phyloP scores from a whole-genome alignment of 2,797 vertebrate genomes.

The Etheostoma nigrum region DNA sequence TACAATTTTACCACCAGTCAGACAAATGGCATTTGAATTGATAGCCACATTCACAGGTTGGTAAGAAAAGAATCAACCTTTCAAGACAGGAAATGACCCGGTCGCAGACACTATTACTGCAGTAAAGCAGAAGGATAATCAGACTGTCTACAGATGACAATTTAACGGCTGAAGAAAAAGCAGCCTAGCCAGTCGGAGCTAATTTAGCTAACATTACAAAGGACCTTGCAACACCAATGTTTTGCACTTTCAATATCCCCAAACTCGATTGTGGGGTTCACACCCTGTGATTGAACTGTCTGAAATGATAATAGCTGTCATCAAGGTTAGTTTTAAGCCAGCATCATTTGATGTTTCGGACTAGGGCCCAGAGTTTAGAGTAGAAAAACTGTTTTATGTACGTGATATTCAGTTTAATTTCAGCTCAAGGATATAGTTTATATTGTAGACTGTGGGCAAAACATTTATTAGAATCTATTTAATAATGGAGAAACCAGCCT shows the following conservation, averaged over 20 bases:
- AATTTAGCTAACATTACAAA: conserved; percentile 44
- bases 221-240: conserved; percentile 40
- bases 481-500: conserved; percentile 8
- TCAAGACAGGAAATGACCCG: conserved; percentile 61
- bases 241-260: conserved; percentile 23
- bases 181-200: conserved; percentile 48
- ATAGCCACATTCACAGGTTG: conserved; percentile 32
- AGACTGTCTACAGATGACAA: conserved; percentile 67
- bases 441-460: background rate
- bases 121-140: conserved; percentile 67
- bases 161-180: conserved; percentile 60
- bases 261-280: conserved; percentile 14
- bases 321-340: conserved; percentile 38
- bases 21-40: conserved; percentile 56
- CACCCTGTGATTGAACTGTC: conserved; percentile 38
- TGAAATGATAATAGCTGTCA: conserved; percentile 50
- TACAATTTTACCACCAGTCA: conserved; percentile 39
- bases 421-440: conserved; percentile 6
- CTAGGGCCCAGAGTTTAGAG: background rate
- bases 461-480: background rate
- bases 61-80: conserved; percentile 57
- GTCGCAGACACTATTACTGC: conserved; percentile 67
- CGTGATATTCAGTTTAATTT: conserved; percentile 14
- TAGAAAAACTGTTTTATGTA: conserved; percentile 4
- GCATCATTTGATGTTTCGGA: conserved; percentile 24